Evolutionary conservation across 2,113 vertebrate species (phyloP).

Genomic region (Saccopteryx bilineata): DNA sequence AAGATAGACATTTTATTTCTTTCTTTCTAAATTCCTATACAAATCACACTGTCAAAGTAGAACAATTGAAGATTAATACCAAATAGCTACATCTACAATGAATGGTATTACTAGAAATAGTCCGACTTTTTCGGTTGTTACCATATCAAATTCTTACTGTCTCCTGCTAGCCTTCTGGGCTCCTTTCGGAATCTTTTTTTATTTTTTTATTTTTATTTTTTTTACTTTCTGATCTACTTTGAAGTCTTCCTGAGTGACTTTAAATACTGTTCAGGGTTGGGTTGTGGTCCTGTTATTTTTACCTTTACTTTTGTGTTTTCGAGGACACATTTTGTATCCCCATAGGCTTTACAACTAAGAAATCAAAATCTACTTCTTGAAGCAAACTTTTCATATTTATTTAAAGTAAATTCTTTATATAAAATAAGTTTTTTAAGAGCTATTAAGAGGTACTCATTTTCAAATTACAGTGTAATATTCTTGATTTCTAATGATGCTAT

Average conservation of each 20-base stretch:
- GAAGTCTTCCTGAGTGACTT: neutral
- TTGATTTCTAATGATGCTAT: neutral
- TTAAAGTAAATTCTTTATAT: conserved; percentile 25
- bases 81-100: conserved; percentile 53
- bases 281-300: neutral
- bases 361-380: neutral
- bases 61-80: conserved; percentile 76
- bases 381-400: conserved; percentile 16
- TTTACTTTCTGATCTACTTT: conserved; percentile 17
- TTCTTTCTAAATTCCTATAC: conserved; percentile 79
- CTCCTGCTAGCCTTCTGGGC: neutral
- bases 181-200: neutral
- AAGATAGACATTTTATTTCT: conserved; percentile 79
- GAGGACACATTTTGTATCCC: neutral
- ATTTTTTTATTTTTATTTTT: neutral
- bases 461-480: neutral
- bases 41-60: conserved; percentile 73
- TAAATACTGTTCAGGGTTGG: neutral
- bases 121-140: neutral
- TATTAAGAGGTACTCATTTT: neutral
- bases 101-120: conserved; percentile 60
- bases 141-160: neutral
- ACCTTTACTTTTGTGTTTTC: neutral
- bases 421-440: neutral
- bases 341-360: neutral